A percentile compares a stretch with the other conserved stretches of the same genome.
Evolutionary conservation across 2,888 invertebrate species (phyloP).

Genomic region (Byasa hedistus): DNA sequence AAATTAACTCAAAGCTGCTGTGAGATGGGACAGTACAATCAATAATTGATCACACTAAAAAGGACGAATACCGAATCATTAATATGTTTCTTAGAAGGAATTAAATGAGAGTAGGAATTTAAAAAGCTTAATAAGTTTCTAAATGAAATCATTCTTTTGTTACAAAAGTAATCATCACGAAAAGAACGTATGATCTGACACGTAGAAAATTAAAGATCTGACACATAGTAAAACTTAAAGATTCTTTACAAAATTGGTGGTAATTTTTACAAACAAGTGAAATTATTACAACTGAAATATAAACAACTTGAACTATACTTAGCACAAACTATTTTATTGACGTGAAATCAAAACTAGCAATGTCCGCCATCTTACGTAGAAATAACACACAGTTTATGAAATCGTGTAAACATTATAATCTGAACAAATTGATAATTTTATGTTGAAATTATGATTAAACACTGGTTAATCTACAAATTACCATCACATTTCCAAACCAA

Average conservation of each 20-base stretch:
- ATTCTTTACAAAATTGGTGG: neutral
- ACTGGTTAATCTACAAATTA: conserved; percentile 48
- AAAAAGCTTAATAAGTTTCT: neutral
- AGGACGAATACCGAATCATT: too few relatives aligned
- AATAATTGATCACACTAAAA: too few relatives aligned
- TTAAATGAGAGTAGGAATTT: too few relatives aligned
- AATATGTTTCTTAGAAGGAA: too few relatives aligned
- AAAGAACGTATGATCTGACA: too few relatives aligned
- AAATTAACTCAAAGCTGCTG: too few relatives aligned
- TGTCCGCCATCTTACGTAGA: conserved; percentile 46
- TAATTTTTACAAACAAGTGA: conserved; percentile 1
- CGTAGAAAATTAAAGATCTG: neutral
- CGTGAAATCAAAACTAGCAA: conserved; percentile 32
- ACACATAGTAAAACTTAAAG: neutral
- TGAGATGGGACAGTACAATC: too few relatives aligned
- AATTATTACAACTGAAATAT: conserved; percentile 21
- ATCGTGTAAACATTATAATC: conserved; percentile 3
- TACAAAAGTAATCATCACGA: neutral
- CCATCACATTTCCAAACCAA: conserved; percentile 52
- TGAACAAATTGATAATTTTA: conserved; percentile 2
- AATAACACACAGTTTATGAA: conserved; percentile 31
- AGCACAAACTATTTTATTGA: conserved; percentile 19
- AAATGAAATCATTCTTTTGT: neutral
- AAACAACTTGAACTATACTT: neutral
- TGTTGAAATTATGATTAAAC: conserved; percentile 35